These are phyloP conservation scores for Bellardia pandia DNA, from an alignment of 2,888 invertebrate genomes.

Conservation along the genomic window DNA sequence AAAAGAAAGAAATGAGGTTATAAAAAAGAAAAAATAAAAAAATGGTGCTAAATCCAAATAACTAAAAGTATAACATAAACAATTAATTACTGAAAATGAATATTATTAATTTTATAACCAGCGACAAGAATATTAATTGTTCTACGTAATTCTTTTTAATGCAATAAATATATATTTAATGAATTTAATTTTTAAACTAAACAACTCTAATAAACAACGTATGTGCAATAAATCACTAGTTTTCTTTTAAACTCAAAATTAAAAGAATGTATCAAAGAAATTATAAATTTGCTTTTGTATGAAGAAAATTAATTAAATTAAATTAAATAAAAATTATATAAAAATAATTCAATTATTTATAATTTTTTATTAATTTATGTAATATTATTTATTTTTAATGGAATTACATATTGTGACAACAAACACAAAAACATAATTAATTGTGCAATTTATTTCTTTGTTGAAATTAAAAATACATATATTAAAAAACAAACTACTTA, in stretches of 20 bases:
- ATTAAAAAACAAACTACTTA: not conserved
- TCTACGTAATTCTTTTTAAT: constrained; percentile 22
- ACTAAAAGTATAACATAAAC: constrained; percentile 66
- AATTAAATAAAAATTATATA: not conserved
- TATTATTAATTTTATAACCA: not conserved
- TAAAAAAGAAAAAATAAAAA: constrained; percentile 41
- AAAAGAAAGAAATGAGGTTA: constrained; percentile 56
- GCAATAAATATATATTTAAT: constrained; percentile 37
- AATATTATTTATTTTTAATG: constrained; percentile 44
- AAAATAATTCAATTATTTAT: constrained; percentile 45
- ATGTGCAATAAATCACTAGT: constrained; percentile 85
- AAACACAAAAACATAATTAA: constrained; percentile 53
- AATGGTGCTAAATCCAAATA: constrained; percentile 84
- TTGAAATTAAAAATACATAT: constrained; percentile 26
- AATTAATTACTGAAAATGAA: constrained; percentile 34
- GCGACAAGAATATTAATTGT: constrained; percentile 9
- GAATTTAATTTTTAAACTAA: constrained; percentile 71
- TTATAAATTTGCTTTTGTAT: constrained; percentile 53
- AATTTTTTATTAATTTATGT: constrained; percentile 35
- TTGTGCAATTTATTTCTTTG: constrained; percentile 68
- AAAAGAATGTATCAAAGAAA: constrained; percentile 62
- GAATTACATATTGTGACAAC: constrained; percentile 47
- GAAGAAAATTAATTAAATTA: not conserved
- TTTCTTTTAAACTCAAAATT: constrained; percentile 77
- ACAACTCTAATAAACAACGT: constrained; percentile 77